Conservation (phyloP, 2,888 invertebrate genomes). For the Amblyjoppa fuscipennis region DNA sequence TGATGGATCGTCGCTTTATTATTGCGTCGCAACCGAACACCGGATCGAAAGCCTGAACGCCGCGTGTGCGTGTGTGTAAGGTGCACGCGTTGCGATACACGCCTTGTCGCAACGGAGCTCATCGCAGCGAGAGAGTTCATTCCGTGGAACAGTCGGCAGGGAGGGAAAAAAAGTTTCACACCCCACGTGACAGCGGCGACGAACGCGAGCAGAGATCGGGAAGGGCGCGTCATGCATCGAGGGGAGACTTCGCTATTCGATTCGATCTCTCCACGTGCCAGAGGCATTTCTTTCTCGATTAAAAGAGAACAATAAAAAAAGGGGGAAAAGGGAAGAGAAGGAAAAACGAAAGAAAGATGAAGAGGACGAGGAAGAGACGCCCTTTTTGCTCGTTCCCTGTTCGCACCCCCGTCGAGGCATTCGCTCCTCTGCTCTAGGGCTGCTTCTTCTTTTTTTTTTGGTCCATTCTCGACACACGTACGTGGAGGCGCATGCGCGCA, state of each 20-base stretch:
- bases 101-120: conserved; percentile 1
- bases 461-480: neutral
- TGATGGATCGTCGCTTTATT: conserved; percentile 69
- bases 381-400: conserved; percentile 32
- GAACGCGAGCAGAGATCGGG: conserved; percentile 32
- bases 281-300: conserved; percentile 62
- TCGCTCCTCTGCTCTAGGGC: neutral
- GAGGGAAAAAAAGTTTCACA: neutral
- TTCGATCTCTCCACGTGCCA: conserved; percentile 50
- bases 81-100: conserved; percentile 34
- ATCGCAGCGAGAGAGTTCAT: conserved; percentile 38
- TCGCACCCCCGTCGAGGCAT: conserved; percentile 40
- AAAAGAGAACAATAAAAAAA: conserved; percentile 42
- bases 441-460: conserved; percentile 5
- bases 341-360: neutral
- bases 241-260: conserved; percentile 51
- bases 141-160: conserved; percentile 20
- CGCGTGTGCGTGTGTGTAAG: conserved; percentile 42
- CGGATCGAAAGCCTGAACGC: conserved; percentile 56
- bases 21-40: conserved; percentile 44
- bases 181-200: conserved; percentile 26
- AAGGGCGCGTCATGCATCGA: conserved; percentile 56
- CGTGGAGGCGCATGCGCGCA: neutral
- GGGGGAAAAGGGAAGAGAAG: neutral
- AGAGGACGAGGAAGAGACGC: conserved; percentile 14